Conservation (phyloP, 2,113 vertebrate species). For the Chaetops frenatus region DNA sequence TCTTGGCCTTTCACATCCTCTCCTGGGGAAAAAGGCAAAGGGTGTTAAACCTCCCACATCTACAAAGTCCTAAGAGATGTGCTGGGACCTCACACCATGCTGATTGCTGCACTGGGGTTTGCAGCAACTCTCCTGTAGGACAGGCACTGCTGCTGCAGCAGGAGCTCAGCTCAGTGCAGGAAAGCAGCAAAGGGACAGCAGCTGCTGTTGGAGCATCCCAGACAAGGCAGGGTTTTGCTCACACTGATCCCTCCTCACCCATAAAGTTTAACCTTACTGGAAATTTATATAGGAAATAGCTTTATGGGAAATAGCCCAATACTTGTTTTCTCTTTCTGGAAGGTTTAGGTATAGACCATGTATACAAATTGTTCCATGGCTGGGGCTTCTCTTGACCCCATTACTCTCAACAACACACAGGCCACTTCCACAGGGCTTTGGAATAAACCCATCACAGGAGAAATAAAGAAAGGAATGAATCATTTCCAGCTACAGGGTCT, state of each 20-base stretch:
- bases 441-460: neutral
- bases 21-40: neutral
- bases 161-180: neutral
- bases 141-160: neutral
- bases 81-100: neutral
- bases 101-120: neutral
- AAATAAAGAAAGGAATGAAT: neutral
- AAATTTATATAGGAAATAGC: no score
- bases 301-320: neutral
- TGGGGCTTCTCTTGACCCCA: neutral
- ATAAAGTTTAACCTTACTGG: neutral
- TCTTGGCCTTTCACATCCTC: neutral
- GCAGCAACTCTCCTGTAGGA: neutral
- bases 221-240: neutral
- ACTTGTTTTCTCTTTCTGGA: neutral
- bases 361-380: neutral
- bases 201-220: neutral
- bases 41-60: neutral
- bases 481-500: neutral
- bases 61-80: neutral
- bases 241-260: neutral
- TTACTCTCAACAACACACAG: neutral
- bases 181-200: neutral
- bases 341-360: neutral
- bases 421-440: neutral